These are phyloP conservation scores for Haplochromis burtoni DNA, from an alignment of 2,113 vertebrate species.

Conservation along the genomic window DNA sequence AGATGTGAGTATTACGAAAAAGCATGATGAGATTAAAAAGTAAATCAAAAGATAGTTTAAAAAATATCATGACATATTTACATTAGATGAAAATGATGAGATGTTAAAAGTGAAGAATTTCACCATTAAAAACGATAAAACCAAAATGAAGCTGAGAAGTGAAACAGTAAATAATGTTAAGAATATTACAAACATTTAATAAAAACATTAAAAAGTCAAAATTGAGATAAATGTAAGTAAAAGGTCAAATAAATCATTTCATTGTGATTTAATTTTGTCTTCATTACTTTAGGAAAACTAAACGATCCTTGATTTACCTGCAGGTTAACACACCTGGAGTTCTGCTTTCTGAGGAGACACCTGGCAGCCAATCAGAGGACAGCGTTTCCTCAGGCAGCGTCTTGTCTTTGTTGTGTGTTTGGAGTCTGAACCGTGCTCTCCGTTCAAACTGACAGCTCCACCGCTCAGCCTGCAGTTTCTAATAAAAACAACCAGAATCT, in stretches of 20 bases:
- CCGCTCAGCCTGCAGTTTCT: not conserved
- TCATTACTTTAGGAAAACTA: not conserved
- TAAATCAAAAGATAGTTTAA: not conserved
- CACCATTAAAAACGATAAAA: not conserved
- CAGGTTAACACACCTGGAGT: not conserved
- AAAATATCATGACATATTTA: not conserved
- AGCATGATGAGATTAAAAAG: rapidly evolving
- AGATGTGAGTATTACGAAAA: not conserved
- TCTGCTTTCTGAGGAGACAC: not conserved
- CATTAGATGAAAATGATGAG: not conserved
- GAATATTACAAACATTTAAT: not conserved
- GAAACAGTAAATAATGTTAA: not conserved
- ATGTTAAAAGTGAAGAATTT: not conserved
- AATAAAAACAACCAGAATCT: not conserved
- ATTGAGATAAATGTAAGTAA: not conserved
- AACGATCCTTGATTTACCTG: rapidly evolving
- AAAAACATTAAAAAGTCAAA: not conserved
- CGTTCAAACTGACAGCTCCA: not conserved
- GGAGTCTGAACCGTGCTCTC: not conserved
- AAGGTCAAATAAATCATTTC: not conserved
- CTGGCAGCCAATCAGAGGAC: not conserved
- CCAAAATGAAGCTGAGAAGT: not conserved
- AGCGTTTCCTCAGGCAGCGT: not conserved
- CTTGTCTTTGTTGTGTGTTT: not conserved
- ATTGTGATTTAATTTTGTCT: not conserved